These are phyloP conservation scores for Colistium nudipinnis DNA, from an alignment of 2,113 vertebrate species.

Conservation along the genomic window DNA sequence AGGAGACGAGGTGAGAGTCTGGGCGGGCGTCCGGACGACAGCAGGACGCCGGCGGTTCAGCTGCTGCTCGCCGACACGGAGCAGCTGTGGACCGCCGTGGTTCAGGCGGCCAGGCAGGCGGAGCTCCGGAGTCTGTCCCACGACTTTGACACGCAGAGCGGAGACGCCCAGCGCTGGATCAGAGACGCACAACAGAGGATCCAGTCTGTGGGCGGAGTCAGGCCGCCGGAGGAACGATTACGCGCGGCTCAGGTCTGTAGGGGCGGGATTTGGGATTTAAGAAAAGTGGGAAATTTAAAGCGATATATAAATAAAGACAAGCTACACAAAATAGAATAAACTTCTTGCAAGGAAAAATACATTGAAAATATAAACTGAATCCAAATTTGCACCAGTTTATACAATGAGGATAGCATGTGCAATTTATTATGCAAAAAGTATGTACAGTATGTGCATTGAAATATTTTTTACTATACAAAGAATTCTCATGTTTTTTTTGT, in stretches of 20 bases:
- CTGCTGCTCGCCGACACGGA: slow-evolving; percentile 36
- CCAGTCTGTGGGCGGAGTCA: slow-evolving; percentile 39
- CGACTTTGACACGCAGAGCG: slow-evolving; percentile 65
- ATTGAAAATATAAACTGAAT: too few species aligned
- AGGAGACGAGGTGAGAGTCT: slow-evolving; percentile 44
- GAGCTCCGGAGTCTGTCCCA: slow-evolving; percentile 53
- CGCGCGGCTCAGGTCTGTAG: slow-evolving; percentile 64
- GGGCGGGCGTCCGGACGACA: slow-evolving; percentile 55
- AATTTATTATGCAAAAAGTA: too few species aligned
- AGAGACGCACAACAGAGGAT: slow-evolving; percentile 61
- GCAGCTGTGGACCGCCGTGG: slow-evolving; percentile 69
- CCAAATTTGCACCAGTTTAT: too few species aligned
- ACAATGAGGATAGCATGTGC: too few species aligned
- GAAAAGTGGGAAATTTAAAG: too few species aligned
- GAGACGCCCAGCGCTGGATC: slow-evolving; percentile 67
- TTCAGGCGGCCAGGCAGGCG: slow-evolving; percentile 48
- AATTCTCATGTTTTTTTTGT: too few species aligned
- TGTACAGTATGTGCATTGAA: too few species aligned
- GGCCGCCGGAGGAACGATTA: slow-evolving; percentile 40
- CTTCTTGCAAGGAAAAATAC: too few species aligned
- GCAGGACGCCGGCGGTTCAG: slow-evolving; percentile 48
- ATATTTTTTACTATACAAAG: too few species aligned
- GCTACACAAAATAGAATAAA: too few species aligned
- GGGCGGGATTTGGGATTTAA: too few species aligned
- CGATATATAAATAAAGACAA: too few species aligned